phyloP scores from a whole-genome alignment of 1,140 invertebrate genomes.

The Brachionus plicatilis region DNA sequence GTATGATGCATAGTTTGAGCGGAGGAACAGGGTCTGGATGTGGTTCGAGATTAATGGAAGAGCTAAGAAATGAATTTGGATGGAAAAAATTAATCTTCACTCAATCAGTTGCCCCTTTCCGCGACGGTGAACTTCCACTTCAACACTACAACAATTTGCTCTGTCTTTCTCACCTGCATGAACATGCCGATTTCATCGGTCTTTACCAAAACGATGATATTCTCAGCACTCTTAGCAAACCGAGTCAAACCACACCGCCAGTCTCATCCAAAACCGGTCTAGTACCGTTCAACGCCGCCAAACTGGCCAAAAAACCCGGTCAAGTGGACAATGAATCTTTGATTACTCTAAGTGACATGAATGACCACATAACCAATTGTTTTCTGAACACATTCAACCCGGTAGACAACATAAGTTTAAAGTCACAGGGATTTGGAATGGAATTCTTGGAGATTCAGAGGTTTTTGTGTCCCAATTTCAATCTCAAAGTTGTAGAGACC shows the following conservation, averaged over 20 bases:
- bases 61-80: slow-evolving; percentile 21
- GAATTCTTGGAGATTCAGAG: slow-evolving; percentile 2
- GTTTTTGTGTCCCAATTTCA: slow-evolving; percentile 18
- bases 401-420: background rate
- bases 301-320: background rate
- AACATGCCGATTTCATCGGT: background rate
- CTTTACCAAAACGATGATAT: slow-evolving; percentile 36
- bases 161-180: slow-evolving; percentile 13
- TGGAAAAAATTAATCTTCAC: background rate
- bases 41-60: slow-evolving; percentile 61
- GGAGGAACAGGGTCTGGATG: slow-evolving; percentile 59
- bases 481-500: slow-evolving; percentile 23
- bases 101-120: slow-evolving; percentile 34
- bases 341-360: background rate
- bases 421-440: background rate
- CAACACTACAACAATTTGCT: slow-evolving; percentile 39
- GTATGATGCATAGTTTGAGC: slow-evolving; percentile 62
- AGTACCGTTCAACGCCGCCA: background rate
- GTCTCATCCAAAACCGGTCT: slow-evolving; percentile 1
- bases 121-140: slow-evolving; percentile 11
- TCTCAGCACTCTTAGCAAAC: background rate
- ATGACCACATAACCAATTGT: background rate
- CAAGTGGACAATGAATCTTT: background rate
- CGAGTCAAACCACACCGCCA: background rate
- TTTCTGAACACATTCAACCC: background rate